Evolutionary conservation across 1,140 invertebrate species (phyloP), one percentile per base, ranked within the genome.

Genomic region (Habropoda laboriosa): DNA sequence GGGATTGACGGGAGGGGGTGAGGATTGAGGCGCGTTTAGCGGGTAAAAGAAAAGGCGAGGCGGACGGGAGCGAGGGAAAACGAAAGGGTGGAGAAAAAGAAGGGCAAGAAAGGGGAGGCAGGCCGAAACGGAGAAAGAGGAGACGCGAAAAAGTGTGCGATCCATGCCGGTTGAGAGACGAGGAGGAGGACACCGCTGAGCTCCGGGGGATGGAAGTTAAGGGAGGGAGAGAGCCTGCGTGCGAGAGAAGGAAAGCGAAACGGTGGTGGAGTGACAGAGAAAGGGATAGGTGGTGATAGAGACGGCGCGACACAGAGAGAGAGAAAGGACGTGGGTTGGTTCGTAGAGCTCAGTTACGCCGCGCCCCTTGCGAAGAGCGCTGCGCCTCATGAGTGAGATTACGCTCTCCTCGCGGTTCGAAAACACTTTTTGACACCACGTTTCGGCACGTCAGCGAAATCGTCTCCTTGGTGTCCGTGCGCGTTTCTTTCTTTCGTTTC

Each of bases 291-390:
- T 1, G 64, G 74, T 86, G 79, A 80, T 83, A 86, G 73, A 61
- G 71, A 73, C 1, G n/a, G 8, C 2, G 18, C 30, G 61, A 66
- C 24, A 61, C 60, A 70, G 84, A 63, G 72, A 47, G 86, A 74
- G 58, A 72, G 81, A 74, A 80, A 84, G 81, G 83, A 57, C 80
- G 82, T 82, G 86, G 87, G 88, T 90, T 84, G 88, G 88, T 79
- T 87, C 79, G 77, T 73, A 84, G 84, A 82, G 88, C 78, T 91
- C 91, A 92, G 91, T 92, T 90, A 89, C 91, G 91, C 91, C 91
- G 91, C 91, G 90, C 90, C 91, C 91, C 91, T 92, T 89, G 90
- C 89, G 90, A 92, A 81, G 89, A 89, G 91, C 91, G 91, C 90
- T 89, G 83, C 85, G 85, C 87, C 79, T 83, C 67, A 57, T 71